A percentile compares a stretch with the other conserved stretches of the same genome.
phyloP scores from a whole-genome alignment of 2,888 invertebrate species.

The Colostygia pectinataria region DNA sequence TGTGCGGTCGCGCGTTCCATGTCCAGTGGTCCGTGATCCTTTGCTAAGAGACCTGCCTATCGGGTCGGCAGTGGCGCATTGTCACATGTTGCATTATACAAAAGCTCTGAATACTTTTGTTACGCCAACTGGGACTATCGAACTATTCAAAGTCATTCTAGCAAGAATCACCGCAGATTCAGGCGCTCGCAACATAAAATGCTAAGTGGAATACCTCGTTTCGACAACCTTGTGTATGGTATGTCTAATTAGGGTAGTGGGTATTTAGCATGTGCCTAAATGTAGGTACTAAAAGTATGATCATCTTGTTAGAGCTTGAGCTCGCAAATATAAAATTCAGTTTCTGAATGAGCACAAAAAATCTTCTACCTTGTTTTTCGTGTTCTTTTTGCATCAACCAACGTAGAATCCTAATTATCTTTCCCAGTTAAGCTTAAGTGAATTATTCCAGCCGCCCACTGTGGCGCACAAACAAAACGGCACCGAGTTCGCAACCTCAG shows the following conservation, averaged over 20 bases:
- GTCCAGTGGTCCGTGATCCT: conserved; percentile 70
- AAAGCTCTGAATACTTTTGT: conserved; percentile 55
- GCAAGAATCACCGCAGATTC: conserved; percentile 32
- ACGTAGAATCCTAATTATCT: conserved; percentile 83
- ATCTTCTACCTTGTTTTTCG: conserved; percentile 78
- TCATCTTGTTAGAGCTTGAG: conserved; percentile 78
- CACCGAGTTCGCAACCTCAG: conserved; percentile 79
- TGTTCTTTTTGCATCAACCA: conserved; percentile 81
- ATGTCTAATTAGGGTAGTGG: conserved; percentile 46
- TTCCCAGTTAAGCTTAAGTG: conserved; percentile 83
- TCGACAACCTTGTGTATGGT: neutral
- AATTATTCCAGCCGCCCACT: conserved; percentile 81
- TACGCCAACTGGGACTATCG: conserved; percentile 47
- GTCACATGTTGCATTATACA: conserved; percentile 65
- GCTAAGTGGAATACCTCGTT: no score
- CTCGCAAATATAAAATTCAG: conserved; percentile 80
- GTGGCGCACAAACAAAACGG: conserved; percentile 80
- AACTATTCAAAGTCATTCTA: conserved; percentile 47
- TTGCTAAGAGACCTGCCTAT: conserved; percentile 73
- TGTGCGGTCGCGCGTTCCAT: conserved; percentile 76
- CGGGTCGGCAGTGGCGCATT: conserved; percentile 55
- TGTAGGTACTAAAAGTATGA: conserved; percentile 56
- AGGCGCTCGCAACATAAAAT: neutral
- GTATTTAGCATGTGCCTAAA: conserved; percentile 59
- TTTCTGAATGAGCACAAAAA: conserved; percentile 80